phyloP scores from a whole-genome alignment of 2,113 vertebrate species.

The Malaclemys terrapin region DNA sequence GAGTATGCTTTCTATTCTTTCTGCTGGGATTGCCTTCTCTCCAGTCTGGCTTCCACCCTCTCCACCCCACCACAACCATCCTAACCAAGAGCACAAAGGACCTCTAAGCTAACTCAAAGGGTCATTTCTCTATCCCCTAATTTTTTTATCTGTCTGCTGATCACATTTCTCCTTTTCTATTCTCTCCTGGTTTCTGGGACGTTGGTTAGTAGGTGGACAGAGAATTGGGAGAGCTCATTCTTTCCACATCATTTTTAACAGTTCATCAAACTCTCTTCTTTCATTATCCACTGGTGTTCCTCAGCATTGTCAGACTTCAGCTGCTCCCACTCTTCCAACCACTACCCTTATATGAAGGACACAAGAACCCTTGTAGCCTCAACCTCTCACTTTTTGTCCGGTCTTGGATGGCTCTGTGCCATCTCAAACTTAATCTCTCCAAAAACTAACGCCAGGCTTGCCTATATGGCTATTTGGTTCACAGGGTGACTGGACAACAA shows the following conservation, averaged over 20 bases:
- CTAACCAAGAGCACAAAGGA: neutral
- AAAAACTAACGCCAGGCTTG: too few species aligned
- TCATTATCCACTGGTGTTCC: neutral
- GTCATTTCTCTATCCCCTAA: neutral
- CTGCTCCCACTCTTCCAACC: neutral
- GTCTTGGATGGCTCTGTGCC: neutral
- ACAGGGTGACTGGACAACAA: too few species aligned
- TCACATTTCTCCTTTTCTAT: neutral
- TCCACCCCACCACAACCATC: rapidly evolving
- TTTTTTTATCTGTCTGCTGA: neutral
- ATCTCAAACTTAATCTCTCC: neutral
- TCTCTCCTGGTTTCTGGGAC: neutral
- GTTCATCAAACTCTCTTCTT: neutral
- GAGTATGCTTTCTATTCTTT: neutral
- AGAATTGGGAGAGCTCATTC: too few species aligned
- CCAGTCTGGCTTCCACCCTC: neutral
- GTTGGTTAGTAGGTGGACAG: neutral
- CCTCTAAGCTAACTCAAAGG: neutral
- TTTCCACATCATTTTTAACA: neutral
- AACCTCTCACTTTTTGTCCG: neutral
- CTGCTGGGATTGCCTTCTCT: neutral
- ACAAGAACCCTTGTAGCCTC: neutral
- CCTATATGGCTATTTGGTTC: too few species aligned
- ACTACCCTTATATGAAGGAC: rapidly evolving
- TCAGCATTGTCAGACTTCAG: neutral